Evolutionary conservation across 1,140 invertebrate genomes (phyloP), one percentile per base, ranked within the genome.

Genomic region (Zophobas morio): DNA sequence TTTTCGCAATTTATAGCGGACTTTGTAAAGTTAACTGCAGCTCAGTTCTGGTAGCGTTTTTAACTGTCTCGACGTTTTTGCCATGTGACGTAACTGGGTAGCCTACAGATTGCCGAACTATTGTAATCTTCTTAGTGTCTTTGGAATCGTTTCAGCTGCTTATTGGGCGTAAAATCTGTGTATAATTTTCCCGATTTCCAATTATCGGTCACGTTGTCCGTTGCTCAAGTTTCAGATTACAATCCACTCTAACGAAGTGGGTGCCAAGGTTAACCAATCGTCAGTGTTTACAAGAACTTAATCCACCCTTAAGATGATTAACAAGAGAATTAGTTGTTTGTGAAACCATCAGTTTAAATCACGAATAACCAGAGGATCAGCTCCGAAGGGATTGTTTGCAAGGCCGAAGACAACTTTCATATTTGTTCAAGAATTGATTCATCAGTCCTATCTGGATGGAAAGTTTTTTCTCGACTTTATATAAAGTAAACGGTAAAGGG

Each of bases 221-320:
- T 20, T 20, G 20, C 20, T 20, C 20, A 20, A 20, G 20, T 20
- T 20, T 20, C 20, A 20, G 0, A 20, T 20, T 20, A 20, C 20
- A 20, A 20, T 20, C 20, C 20, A 20, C 20, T 20, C 20, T 20
- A 20, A 46, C 42, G 42, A 46, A 46, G 42, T 8, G 42, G 20
- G 20, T 8, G 42, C 42, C 6, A 60, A 39, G 35, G 56, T 60
- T 60, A 57, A 57, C 35, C 3, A 42, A 66, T 66, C 40, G 33
- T 32, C 39, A 32, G 37, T 36, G 60, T 66, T 66, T 40, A 35
- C 56, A 40, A 66, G 36, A 42, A 66, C 60, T 42, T 66, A 66
- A 66, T 66, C 60, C 33, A 66, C n/a, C 60, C 60, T 39, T 42
- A 66, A 66, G 60, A 66, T 66, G 60, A 66, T 66, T 66, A 66